Evolutionary conservation across 2,888 invertebrate species (phyloP).

Genomic region (Drosophila vallismaia): DNA sequence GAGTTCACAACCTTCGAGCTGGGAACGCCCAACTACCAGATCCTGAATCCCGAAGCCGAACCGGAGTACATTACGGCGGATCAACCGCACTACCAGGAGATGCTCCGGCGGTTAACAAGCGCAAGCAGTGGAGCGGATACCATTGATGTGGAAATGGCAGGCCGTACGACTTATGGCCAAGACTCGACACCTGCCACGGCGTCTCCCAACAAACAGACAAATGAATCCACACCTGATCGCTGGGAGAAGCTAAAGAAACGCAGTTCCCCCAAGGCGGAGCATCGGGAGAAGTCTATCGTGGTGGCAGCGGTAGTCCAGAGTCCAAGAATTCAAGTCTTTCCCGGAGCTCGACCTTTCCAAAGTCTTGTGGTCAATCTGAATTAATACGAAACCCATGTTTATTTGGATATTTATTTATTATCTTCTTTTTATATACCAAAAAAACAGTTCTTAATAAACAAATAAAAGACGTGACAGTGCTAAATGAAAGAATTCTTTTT

Average conservation of each 20-base stretch:
- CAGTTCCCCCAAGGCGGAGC: conserved; percentile 26
- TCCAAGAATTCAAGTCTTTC: conserved; percentile 22
- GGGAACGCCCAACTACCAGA: conserved; percentile 72
- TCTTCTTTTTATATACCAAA: neutral
- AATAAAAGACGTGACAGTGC: conserved; percentile 3
- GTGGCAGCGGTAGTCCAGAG: conserved; percentile 6
- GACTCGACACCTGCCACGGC: neutral
- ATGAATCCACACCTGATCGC: neutral
- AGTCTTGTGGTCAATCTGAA: conserved; percentile 54
- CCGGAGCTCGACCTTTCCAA: conserved; percentile 50
- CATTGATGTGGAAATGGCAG: conserved; percentile 55
- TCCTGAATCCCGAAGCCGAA: conserved; percentile 76
- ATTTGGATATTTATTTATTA: conserved; percentile 1
- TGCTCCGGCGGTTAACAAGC: conserved; percentile 57
- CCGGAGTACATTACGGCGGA: conserved; percentile 77
- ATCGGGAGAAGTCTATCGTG: neutral
- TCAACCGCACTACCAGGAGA: conserved; percentile 73
- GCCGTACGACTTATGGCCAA: neutral
- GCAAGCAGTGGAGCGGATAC: conserved; percentile 36
- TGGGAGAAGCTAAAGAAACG: conserved; percentile 64
- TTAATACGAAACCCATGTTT: neutral
- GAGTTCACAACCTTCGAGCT: conserved; percentile 78
- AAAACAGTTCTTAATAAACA: neutral
- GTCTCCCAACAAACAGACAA: too few species aligned
- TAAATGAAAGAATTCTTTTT: neutral